Conservation (phyloP, 2,797 vertebrate species). For the Hippoglossus hippoglossus region DNA sequence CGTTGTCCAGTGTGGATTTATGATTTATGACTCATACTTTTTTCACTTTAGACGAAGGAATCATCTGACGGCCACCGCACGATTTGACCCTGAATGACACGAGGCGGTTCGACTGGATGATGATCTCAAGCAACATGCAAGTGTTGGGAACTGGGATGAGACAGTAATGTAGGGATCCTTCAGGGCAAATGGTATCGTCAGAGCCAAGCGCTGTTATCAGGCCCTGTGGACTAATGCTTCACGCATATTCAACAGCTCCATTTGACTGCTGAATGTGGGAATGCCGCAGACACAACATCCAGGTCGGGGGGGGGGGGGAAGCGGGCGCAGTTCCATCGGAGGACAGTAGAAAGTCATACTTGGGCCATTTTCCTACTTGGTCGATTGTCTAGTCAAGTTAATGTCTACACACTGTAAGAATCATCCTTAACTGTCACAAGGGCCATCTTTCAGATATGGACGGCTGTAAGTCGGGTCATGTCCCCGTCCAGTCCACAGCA, state of each 20-base stretch:
- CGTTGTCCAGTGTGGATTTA: neutral
- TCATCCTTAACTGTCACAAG: too few relatives aligned
- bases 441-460: too few relatives aligned
- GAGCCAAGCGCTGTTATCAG: constrained; percentile 16
- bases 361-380: neutral
- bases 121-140: constrained; percentile 23
- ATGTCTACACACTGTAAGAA: too few relatives aligned
- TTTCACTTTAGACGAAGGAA: neutral
- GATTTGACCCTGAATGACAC: constrained; percentile 8
- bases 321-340: too few relatives aligned
- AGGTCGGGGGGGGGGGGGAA: neutral
- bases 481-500: too few relatives aligned
- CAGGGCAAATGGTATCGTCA: constrained; percentile 45
- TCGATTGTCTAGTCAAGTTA: too few relatives aligned
- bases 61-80: neutral
- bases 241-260: constrained; percentile 9
- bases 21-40: neutral
- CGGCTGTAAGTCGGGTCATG: too few relatives aligned
- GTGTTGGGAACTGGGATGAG: constrained; percentile 13
- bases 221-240: constrained; percentile 1
- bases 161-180: constrained; percentile 28
- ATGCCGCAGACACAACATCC: neutral
- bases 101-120: neutral
- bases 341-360: neutral
- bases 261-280: neutral